Base-by-base conservation (phyloP, 1,140 invertebrate species). In the Diorhabda elongata region DNA sequence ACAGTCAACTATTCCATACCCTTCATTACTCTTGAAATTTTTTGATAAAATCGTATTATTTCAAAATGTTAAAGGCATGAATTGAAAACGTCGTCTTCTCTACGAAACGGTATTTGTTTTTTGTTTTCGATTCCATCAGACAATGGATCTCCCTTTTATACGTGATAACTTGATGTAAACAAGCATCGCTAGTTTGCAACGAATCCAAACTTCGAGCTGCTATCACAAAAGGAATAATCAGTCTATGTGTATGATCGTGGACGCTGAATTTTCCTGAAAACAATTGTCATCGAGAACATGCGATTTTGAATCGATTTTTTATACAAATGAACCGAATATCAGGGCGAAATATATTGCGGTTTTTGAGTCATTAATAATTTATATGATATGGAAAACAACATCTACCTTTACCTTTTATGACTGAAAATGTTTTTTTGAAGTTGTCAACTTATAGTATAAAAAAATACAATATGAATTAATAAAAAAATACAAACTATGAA, bases 191-290 rank as follows among this genome's bases (percentile, higher is more conserved):
- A 52, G 47, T 52, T n/a, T 52, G 47, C 47, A 52, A 52, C 47
- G 47, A n/a, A 52, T 52, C 47, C 47, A n/a, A 52, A 52, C n/a
- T n/a, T 52, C 47, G 47, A 52, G 47, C n/a, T 52, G 47, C 47
- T 52, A n/a, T 8, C 47, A 52, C 47, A 52, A 52, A 52, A 52
- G 47, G 47, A 6, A 52, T 52, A 52, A 52, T 52, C 47, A 52
- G 47, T 52, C 47, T 52, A 52, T 52, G 26, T 26, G 26, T 26
- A 52, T 8, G 6, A 52, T 52, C 6, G 47, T 52, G 47, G 47
- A 52, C n/a, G 47, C n/a, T 52, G 47, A 52, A 52, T 52, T 52
- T 52, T 52, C 47, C 47, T 26, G 26, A 26, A 26, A 26, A 26
- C 26, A 26, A 26, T 26, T 26, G 26, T 26, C 26, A 26, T 26